Conservation (phyloP, 1,140 invertebrate species). For the Procambarus virginalis region DNA sequence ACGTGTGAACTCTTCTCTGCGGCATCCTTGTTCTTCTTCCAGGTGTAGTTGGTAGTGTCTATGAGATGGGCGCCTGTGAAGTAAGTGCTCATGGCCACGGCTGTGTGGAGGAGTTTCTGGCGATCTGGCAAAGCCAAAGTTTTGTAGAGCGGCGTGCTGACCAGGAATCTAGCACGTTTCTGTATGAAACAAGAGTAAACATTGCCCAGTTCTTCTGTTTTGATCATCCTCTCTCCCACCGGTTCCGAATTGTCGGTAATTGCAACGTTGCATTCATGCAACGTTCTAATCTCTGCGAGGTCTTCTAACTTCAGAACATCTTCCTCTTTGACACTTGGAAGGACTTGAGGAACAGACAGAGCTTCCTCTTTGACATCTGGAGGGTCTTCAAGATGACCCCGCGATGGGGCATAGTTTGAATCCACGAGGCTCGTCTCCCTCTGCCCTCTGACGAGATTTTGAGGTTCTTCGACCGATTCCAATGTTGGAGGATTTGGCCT, state of each 20-base stretch:
- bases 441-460: no score
- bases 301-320: neutral
- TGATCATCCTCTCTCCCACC: slow-evolving; percentile 2
- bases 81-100: slow-evolving; percentile 59
- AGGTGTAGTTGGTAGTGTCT: slow-evolving; percentile 18
- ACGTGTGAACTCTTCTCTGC: neutral
- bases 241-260: neutral
- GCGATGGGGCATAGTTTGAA: no score
- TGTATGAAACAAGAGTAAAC: slow-evolving; percentile 36
- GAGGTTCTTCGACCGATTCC: no score
- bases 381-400: no score
- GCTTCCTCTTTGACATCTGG: no score
- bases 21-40: neutral
- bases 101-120: slow-evolving; percentile 25
- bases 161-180: slow-evolving; percentile 33
- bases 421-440: no score
- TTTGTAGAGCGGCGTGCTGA: slow-evolving; percentile 35
- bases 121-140: slow-evolving; percentile 24
- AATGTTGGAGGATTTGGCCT: no score
- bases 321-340: no score
- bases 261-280: neutral
- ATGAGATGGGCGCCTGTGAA: slow-evolving; percentile 48
- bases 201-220: slow-evolving; percentile 18
- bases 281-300: slow-evolving; percentile 1
- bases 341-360: no score